A percentile compares a stretch with the other conserved stretches of the same genome.
Conservation (phyloP, 2,888 invertebrate species). For the Napeogenes inachia region DNA sequence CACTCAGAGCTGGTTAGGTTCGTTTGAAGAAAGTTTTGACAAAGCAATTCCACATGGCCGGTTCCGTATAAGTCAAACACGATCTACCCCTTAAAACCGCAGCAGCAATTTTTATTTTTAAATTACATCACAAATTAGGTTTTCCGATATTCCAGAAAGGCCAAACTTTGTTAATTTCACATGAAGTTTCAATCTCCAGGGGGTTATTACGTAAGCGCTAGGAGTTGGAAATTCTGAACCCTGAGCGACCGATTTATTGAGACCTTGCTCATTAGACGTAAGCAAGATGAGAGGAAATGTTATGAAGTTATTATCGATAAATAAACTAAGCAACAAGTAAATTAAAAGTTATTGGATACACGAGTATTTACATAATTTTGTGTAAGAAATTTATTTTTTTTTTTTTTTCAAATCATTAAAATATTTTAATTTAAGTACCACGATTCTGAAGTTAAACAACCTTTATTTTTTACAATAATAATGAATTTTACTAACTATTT, state of each 20-base stretch:
- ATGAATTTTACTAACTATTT: too few species aligned
- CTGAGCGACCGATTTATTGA: constrained; percentile 22
- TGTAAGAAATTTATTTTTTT: too few species aligned
- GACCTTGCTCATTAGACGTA: constrained; percentile 7
- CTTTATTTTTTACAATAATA: too few species aligned
- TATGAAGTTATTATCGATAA: constrained; percentile 5
- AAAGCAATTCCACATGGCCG: constrained; percentile 19
- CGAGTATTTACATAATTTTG: too few species aligned
- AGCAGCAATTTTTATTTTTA: constrained; percentile 60
- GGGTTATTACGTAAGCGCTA: constrained; percentile 57
- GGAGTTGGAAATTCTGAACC: constrained; percentile 25
- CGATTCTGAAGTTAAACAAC: too few species aligned
- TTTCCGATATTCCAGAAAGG: constrained; percentile 48
- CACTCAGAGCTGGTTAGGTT: constrained; percentile 8
- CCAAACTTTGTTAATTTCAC: constrained; percentile 72
- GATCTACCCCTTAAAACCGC: constrained; percentile 15
- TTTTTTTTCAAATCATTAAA: too few species aligned
- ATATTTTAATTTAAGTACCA: too few species aligned
- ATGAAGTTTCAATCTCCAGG: constrained; percentile 60
- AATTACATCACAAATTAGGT: constrained; percentile 69
- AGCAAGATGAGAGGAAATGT: constrained; percentile 1
- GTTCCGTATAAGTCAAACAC: constrained; percentile 12
- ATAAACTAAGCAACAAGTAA: background rate
- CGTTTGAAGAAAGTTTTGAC: constrained; percentile 18
- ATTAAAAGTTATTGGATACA: background rate